Percentiles rank a stretch among this genome's conserved stretches.
These are phyloP conservation scores for Spermophilus dauricus DNA, from an alignment of 2,113 vertebrate species.

Conservation along the genomic window DNA sequence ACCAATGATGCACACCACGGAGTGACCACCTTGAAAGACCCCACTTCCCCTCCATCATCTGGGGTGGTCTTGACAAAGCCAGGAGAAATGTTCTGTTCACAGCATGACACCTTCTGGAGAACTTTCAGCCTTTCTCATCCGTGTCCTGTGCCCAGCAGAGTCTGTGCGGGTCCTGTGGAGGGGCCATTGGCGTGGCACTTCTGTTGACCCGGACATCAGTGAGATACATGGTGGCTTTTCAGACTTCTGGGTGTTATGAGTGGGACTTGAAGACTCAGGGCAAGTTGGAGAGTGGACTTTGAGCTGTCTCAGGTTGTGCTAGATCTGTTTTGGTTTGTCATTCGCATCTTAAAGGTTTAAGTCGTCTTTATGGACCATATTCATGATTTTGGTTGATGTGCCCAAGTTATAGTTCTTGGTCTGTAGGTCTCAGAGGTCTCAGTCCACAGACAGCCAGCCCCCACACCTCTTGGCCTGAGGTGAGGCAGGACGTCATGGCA, in stretches of 20 bases:
- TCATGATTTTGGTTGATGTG: background rate
- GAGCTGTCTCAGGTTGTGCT: background rate
- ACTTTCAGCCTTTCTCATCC: background rate
- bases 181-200: background rate
- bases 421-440: too few species aligned
- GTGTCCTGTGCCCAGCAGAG: background rate
- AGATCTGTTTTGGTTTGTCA: background rate
- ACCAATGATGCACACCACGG: too few species aligned
- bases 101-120: background rate
- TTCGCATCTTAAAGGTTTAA: slow-evolving; percentile 16
- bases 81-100: slow-evolving; percentile 30
- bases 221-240: slow-evolving; percentile 48
- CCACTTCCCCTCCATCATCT: background rate
- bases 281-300: background rate
- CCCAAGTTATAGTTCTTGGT: background rate
- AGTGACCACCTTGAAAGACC: background rate
- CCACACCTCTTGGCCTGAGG: too few species aligned
- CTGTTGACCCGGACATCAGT: background rate
- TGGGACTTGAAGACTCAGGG: background rate
- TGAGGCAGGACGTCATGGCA: too few species aligned
- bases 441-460: too few species aligned
- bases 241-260: slow-evolving; percentile 24
- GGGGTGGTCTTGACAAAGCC: background rate
- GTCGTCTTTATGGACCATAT: background rate
- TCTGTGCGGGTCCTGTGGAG: background rate